A percentile compares a stretch with the other conserved stretches of the same genome.
Evolutionary conservation across 2,113 vertebrate species (phyloP).

Genomic region (Narcine bancroftii): DNA sequence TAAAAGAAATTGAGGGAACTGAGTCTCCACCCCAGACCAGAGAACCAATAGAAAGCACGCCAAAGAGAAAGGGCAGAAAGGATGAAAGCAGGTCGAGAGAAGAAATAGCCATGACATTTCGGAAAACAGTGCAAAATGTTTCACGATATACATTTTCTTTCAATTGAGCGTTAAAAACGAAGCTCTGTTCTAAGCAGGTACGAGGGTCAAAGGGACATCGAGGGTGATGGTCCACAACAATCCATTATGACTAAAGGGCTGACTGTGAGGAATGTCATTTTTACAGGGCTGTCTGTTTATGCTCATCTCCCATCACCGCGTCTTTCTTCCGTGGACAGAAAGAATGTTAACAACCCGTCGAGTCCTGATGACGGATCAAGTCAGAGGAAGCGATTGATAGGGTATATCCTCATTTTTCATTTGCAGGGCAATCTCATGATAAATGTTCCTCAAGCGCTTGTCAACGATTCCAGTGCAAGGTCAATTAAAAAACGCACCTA

Average conservation of each 20-base stretch:
- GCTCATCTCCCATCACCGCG: neutral
- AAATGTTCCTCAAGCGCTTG: neutral
- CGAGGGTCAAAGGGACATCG: neutral
- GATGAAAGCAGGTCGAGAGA: neutral
- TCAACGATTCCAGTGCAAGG: neutral
- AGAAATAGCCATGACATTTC: neutral
- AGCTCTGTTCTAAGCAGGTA: neutral
- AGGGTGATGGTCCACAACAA: neutral
- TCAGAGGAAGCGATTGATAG: neutral
- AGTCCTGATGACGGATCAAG: slow-evolving; percentile 8
- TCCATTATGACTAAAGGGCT: neutral
- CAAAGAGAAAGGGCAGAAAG: neutral
- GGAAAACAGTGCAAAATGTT: neutral
- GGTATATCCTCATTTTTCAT: neutral
- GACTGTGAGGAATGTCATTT: neutral
- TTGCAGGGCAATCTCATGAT: neutral
- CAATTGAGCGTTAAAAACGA: neutral
- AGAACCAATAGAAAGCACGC: neutral
- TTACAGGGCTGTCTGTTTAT: slow-evolving; percentile 13
- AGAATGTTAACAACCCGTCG: neutral
- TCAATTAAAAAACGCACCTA: neutral
- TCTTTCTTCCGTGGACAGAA: slow-evolving; percentile 6
- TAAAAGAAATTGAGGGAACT: neutral
- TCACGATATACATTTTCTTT: neutral
- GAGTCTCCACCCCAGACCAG: neutral